Evolutionary conservation across 1,140 invertebrate genomes (phyloP), one percentile per base, ranked within the genome.

Genomic region (Diorhabda carinulata): DNA sequence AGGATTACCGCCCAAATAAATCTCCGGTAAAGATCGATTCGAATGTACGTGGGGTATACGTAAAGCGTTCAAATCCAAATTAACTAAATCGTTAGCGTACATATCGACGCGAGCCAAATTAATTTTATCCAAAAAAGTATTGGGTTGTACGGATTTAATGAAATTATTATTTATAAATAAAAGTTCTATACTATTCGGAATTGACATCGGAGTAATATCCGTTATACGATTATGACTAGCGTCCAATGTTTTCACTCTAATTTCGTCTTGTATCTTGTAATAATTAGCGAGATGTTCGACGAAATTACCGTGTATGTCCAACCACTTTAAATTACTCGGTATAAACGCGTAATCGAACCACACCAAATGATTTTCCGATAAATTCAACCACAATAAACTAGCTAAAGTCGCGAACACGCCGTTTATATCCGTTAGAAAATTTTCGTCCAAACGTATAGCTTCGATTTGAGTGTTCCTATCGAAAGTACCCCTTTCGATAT

Each of bases 331-430:
- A 80, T 93, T 93, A 59, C 86, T 88, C 6, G 93, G 93, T 70
- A 96, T 89, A 79, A 94, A 92, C 9, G 92, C 92, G 79, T 94
- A 95, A 80, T 96, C 93, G 78, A 95, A 95, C 91, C 92, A 93
- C 59, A 93, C 89, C 77, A 96, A 83, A 84, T 93, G 91, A 84
- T 96, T 96, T 82, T 94, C 91, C 2, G 92, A 94, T n/a, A 95
- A 84, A 81, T 96, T 96, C 52, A 96, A 82, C 89, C 94, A 91
- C 73, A 95, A 81, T 43, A 96, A 84, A 70, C 89, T 92, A 0
- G 90, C 86, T 5, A 96, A 82, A 8, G 90, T 90, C 42, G 90
- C 88, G 78, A 96, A 94, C 3, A 94, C 89, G 1, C 92, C 93
- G 81, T 94, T 93, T 56, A 96, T 91, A 74, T 95, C 92, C 5